These are phyloP conservation scores for Melanchra persicariae DNA, from an alignment of 2,888 invertebrate species.

Conservation along the genomic window DNA sequence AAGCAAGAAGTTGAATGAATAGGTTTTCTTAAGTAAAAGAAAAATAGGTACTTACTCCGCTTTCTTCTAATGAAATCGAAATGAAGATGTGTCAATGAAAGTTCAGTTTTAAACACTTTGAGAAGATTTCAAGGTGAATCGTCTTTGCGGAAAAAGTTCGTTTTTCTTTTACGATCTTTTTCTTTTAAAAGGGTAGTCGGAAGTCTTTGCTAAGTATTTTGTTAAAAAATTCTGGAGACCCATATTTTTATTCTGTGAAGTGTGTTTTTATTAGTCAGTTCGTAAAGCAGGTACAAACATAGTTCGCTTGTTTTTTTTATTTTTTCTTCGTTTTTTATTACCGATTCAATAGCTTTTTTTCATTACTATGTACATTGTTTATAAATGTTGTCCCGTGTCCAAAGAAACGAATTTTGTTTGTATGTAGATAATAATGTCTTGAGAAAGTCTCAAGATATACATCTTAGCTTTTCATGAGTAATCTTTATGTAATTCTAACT, in stretches of 20 bases:
- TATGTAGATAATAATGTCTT: neutral
- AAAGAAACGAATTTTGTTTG: neutral
- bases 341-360: neutral
- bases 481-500: neutral
- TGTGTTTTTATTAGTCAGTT: neutral
- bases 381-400: neutral
- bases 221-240: neutral
- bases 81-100: constrained; percentile 76
- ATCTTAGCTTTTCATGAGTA: neutral
- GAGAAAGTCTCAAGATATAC: neutral
- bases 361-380: neutral
- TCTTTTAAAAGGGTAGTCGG: constrained; percentile 27
- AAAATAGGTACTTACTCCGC: constrained; percentile 69
- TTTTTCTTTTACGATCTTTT: constrained; percentile 43
- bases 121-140: constrained; percentile 68
- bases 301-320: neutral
- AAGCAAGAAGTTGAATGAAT: constrained; percentile 82
- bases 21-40: constrained; percentile 78
- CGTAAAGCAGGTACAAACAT: neutral
- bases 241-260: neutral
- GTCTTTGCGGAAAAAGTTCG: constrained; percentile 40
- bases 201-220: constrained; percentile 27
- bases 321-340: neutral
- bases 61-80: constrained; percentile 81
- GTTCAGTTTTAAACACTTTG: constrained; percentile 67